Base-by-base conservation (phyloP, 2,113 vertebrate genomes). In the Gadus macrocephalus region DNA sequence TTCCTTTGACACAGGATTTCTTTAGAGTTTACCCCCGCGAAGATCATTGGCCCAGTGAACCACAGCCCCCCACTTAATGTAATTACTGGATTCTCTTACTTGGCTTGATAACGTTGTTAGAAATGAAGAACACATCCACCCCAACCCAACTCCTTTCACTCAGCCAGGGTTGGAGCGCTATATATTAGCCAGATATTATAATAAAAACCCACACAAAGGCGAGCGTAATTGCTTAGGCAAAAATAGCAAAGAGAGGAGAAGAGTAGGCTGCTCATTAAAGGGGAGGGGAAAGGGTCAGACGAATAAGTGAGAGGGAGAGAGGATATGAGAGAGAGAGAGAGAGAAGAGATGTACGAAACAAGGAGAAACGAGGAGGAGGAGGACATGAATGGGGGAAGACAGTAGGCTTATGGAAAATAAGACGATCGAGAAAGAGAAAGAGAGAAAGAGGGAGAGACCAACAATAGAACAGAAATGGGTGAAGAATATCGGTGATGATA, bases 201-300 rank as follows among this genome's bases (percentile, higher is more conserved):
- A 77, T 81, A 82, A 84, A 82, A 84, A 77, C 12, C 4, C 65
- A 75, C 76, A 79, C 73, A 84, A 64, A 75, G 55, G 60, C 8
- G 56, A 76, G 68, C 61, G 70, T 79, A 81, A 81, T 82, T 80
- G 72, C 79, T 67, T 67, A 3, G 38, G 31, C 56, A 12, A 53
- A 35, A 35, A 35, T 35, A 35, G 62, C 69, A 64, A 73, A 35
- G n/a, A 25, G 1, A 20, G 25, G 35, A 19, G 53, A 27, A 59
- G 42, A 53, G 67, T 63, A 53, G 53, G 66, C 22, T 67, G 35
- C 15, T 31, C 61, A 35, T 19, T 14, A 31, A 64, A 35, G 60
- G 16, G 69, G 25, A 31, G 22, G 12, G 5, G n/a, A 60, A 11
- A 1, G 15, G 55, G 56, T 28, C 31, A 66, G 55, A 55, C 63